phyloP scores from a whole-genome alignment of 2,888 invertebrate genomes.

The Aphodius sticticus region DNA sequence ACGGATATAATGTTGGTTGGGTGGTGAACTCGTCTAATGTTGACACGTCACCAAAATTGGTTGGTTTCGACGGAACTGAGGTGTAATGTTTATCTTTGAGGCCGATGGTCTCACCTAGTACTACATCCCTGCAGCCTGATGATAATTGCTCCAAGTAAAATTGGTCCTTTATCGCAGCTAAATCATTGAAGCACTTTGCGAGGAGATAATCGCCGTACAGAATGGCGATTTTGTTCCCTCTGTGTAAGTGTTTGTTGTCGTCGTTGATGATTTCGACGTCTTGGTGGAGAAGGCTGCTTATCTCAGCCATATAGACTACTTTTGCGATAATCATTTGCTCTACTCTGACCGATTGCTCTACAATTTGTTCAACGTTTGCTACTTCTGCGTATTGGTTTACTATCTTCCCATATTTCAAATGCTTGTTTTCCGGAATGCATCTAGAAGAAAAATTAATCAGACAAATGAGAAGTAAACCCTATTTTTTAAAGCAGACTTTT shows the following conservation, averaged over 20 bases:
- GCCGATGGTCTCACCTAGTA: conserved; percentile 87
- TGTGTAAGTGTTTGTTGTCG: too few species aligned
- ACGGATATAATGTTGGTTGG: conserved; percentile 27
- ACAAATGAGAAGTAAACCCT: too few species aligned
- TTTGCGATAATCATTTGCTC: conserved; percentile 82
- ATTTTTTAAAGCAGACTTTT: too few species aligned
- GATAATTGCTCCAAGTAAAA: conserved; percentile 88
- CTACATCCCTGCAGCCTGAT: conserved; percentile 84
- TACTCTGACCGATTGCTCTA: conserved; percentile 62
- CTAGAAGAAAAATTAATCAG: too few species aligned
- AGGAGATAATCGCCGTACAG: conserved; percentile 89
- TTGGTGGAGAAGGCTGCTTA: conserved; percentile 67
- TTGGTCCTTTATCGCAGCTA: conserved; percentile 79
- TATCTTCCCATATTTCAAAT: too few species aligned
- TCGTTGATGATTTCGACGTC: too few species aligned
- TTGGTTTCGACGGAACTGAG: conserved; percentile 70
- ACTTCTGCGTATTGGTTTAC: too few species aligned
- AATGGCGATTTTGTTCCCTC: conserved; percentile 93
- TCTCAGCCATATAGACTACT: conserved; percentile 94
- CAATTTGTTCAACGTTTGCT: conserved; percentile 56
- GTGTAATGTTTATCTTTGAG: conserved; percentile 84
- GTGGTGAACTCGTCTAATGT: conserved; percentile 35
- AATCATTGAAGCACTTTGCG: conserved; percentile 84
- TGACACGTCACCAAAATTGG: conserved; percentile 38
- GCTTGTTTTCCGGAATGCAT: too few species aligned